Evolutionary conservation across 2,888 invertebrate species (phyloP), one percentile per base, ranked within the genome.

Genomic region (Scelioninae gen. 2): DNA sequence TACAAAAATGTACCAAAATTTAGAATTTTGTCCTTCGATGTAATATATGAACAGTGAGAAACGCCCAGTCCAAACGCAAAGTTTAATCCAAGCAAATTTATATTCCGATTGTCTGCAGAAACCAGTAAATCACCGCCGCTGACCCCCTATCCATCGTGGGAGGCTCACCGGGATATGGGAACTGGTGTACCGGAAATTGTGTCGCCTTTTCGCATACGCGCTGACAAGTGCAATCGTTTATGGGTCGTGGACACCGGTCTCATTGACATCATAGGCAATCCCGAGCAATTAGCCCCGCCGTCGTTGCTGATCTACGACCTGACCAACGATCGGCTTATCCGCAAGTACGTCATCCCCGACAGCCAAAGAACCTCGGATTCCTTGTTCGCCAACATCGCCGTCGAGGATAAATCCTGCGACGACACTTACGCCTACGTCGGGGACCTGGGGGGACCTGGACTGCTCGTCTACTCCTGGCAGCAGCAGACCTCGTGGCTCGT

Each of bases 191-290:
- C 92, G 0, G 92, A 92, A 82, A 89, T 94, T 52, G 89, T 93
- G 0, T 93, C 93, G 0, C 92, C 93, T 0, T 93, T 92, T 84
- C 88, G 93, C 5, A 87, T 93, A 1, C 88, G 92, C 0, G 93
- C 92, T 0, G 94, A 94, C 83, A 89, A 89, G 50, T 94, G 94
- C 82, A 91, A 91, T 10, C 89, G 94, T 0, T 89, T 94, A 0
- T 94, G 94, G 94, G 92, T 94, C 7, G 83, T 94, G 43, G 94
- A 94, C 82, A 92, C 91, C 1, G 93, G 94, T 0, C 88, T 91
- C 35, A 88, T 90, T 0, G 91, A 92, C 67, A 88, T 90, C 45
- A 82, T 92, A 1, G 87, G 85, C 5, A 87, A 85, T 6, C 88
- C 87, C 0, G 77, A 88, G 82, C 83, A 87, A 86, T 43, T 89